Conservation (phyloP, 1,140 invertebrate genomes). For the Parapsyche elsis region DNA sequence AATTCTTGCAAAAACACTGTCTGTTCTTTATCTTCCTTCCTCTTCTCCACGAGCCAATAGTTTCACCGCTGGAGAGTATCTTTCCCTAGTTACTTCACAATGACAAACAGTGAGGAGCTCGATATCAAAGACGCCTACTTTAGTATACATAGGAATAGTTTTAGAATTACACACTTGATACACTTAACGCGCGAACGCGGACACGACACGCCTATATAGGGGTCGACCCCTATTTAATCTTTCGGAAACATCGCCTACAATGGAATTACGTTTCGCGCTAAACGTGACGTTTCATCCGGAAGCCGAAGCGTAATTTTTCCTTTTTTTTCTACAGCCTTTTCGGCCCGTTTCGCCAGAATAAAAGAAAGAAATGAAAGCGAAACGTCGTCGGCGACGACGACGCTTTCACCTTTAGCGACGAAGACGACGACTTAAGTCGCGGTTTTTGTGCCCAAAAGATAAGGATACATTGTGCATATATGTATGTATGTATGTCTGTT, state of each 20-base stretch:
- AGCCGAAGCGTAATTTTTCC: slow-evolving; percentile 18
- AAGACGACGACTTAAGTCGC: slow-evolving; percentile 16
- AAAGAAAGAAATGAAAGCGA: slow-evolving; percentile 5
- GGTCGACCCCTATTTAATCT: slow-evolving; percentile 20
- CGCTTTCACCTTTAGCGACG: not conserved
- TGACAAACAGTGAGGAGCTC: too few relatives aligned
- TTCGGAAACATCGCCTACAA: slow-evolving; percentile 25
- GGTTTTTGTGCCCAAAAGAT: not conserved
- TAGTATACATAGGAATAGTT: too few relatives aligned
- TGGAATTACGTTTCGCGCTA: slow-evolving; percentile 30
- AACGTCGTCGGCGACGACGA: not conserved
- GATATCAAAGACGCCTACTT: too few relatives aligned
- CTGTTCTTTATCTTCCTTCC: too few relatives aligned
- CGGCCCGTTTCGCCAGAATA: not conserved
- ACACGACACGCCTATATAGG: not conserved
- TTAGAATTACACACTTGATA: not conserved
- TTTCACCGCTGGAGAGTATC: too few relatives aligned
- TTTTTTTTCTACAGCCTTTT: not conserved
- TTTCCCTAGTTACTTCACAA: too few relatives aligned
- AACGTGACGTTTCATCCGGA: slow-evolving; percentile 25
- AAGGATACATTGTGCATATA: too few relatives aligned
- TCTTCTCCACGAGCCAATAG: too few relatives aligned
- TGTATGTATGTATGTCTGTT: too few relatives aligned
- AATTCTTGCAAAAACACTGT: too few relatives aligned
- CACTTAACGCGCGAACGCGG: not conserved